Conservation (phyloP, 2,888 invertebrate species). For the Oscheius sp. region DNA sequence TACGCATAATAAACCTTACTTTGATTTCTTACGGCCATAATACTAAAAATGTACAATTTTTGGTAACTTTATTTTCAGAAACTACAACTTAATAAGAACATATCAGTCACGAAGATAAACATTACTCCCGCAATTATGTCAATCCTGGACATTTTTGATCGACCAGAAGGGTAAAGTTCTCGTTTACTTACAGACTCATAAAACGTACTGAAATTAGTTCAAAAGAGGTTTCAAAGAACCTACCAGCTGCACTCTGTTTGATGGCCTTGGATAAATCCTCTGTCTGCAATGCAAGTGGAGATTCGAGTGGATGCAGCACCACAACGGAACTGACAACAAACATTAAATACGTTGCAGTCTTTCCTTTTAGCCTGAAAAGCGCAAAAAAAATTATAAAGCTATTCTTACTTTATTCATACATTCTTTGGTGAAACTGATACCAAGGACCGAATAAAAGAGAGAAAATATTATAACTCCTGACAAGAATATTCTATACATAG, state of each 20-base stretch:
- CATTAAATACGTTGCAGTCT: constrained; percentile 22
- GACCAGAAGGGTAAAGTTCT: background rate
- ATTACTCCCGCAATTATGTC: constrained; percentile 23
- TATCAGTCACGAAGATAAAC: constrained; percentile 22
- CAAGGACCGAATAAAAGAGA: background rate
- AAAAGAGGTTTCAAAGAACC: background rate
- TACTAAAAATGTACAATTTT: too few relatives aligned
- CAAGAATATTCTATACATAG: background rate
- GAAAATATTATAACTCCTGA: too few relatives aligned
- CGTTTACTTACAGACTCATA: background rate
- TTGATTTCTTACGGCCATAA: too few relatives aligned
- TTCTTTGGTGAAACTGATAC: background rate
- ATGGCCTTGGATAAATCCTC: constrained; percentile 8
- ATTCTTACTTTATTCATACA: background rate
- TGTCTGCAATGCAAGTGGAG: constrained; percentile 25
- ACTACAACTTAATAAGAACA: constrained; percentile 19
- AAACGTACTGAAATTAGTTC: background rate
- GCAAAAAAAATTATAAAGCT: background rate
- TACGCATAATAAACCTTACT: too few relatives aligned
- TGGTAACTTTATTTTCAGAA: too few relatives aligned
- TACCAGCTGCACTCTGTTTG: constrained; percentile 26
- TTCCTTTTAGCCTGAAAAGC: constrained; percentile 2
- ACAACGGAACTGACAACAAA: constrained; percentile 22
- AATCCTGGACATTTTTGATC: constrained; percentile 20
- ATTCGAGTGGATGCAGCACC: background rate